Base-by-base conservation (phyloP, 2,797 vertebrate genomes). In the Etheostoma nigrum region DNA sequence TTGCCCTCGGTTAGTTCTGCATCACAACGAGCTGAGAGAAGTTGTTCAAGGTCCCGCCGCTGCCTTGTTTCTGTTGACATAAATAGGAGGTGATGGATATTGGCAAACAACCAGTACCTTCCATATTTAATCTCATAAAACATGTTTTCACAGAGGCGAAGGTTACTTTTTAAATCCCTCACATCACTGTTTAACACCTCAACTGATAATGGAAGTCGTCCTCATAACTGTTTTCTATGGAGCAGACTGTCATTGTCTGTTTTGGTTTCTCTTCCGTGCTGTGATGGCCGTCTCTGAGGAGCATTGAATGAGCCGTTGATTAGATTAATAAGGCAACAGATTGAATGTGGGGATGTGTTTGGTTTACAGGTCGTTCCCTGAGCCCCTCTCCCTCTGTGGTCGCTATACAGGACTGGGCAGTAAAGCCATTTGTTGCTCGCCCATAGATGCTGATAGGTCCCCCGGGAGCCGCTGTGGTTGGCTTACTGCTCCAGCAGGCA, bases 321-420 rank as follows among this genome's bases (percentile, higher is more conserved):
- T 91, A 87, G 90, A 93, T 93, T 91, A 93, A 91, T 93, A 92
- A 89, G 79, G 88, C 83, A 88, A 74, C 91, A 91, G 91, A 91
- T 90, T 93, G 89, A 92, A 91, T 82, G 89, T 76, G 88, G 89
- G 84, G 86, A 89, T 91, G 92, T 92, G 92, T 93, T 92, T 91
- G 84, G 85, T 91, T 93, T 92, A 90, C 92, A 90, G 88, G 91
- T 91, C 80, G 69, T 85, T 92, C 88, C 86, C 90, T 67, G 51
- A 76, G 88, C 86, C 83, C 82, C 79, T 44, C 72, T 86, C 71
- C 81, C 86, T 77, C 86, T 88, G 85, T 76, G 86, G 86, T 82
- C 64, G 36, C 86, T 86, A 52, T 77, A 66, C 40, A 59, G 87
- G 83, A 81, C 78, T 23, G 49, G 77, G 78, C 91, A 84, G 84